Conservation (phyloP, 2,797 vertebrate genomes). For the Enoplosus armatus region DNA sequence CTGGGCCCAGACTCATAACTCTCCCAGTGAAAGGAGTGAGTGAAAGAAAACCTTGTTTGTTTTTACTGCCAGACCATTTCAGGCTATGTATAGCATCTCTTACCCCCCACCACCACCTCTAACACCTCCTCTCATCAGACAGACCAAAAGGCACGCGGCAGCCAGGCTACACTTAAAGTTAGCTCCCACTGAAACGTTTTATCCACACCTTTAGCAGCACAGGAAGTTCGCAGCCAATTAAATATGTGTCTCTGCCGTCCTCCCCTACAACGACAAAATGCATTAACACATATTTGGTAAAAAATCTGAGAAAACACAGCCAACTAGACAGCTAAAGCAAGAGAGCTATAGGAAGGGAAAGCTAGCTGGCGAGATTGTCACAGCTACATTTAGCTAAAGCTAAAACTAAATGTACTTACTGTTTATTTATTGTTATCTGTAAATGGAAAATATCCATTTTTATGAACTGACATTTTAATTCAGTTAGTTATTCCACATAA, state of each 20-base stretch:
- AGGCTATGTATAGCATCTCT: conserved; percentile 82
- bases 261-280: neutral
- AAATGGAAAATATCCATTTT: neutral
- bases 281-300: neutral
- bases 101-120: conserved; percentile 31
- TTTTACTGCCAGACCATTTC: conserved; percentile 84
- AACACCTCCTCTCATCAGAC: conserved; percentile 48
- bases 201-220: neutral
- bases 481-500: neutral
- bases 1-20: conserved; percentile 83
- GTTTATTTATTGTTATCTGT: neutral
- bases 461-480: neutral
- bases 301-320: neutral
- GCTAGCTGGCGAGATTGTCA: neutral
- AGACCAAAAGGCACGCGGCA: conserved; percentile 35
- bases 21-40: conserved; percentile 81
- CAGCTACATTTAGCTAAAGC: neutral
- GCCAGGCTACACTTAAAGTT: conserved; percentile 50
- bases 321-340: too few relatives aligned
- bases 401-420: neutral
- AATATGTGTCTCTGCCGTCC: too few relatives aligned
- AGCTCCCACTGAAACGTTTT: conserved; percentile 16
- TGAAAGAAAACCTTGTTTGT: conserved; percentile 90
- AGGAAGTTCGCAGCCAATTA: neutral
- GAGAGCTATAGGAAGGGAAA: neutral